These are phyloP conservation scores for Paraplagusia blochii DNA, from an alignment of 2,113 vertebrate genomes.

Conservation along the genomic window DNA sequence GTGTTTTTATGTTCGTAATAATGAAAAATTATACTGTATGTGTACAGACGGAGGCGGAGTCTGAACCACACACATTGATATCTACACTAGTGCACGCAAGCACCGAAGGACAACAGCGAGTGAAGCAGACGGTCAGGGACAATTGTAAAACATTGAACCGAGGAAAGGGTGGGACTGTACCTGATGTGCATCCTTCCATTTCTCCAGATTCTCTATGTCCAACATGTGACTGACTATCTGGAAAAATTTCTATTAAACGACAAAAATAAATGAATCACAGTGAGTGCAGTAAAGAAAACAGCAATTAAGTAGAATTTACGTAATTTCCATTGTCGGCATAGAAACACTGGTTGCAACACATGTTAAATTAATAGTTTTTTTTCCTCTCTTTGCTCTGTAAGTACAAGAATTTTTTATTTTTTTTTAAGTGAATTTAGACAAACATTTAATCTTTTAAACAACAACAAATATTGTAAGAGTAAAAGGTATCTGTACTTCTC, in stretches of 20 bases:
- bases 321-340: too few relatives aligned
- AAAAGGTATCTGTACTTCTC: too few relatives aligned
- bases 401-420: too few relatives aligned
- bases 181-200: slow-evolving; percentile 97
- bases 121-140: neutral
- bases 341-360: too few relatives aligned
- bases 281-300: slow-evolving; percentile 5
- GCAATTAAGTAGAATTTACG: too few relatives aligned
- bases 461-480: too few relatives aligned
- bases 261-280: neutral
- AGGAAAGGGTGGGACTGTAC: slow-evolving; percentile 64
- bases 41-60: neutral
- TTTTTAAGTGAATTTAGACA: too few relatives aligned
- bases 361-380: too few relatives aligned
- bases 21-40: slow-evolving; percentile 24
- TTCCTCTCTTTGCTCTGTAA: too few relatives aligned
- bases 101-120: neutral
- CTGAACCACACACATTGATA: neutral
- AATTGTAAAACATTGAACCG: neutral
- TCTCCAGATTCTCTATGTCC: slow-evolving; percentile 90
- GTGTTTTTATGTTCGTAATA: slow-evolving; percentile 35
- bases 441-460: too few relatives aligned
- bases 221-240: slow-evolving; percentile 98
- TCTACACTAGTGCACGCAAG: neutral
- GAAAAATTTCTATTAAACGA: slow-evolving; percentile 90